Base-by-base conservation (phyloP, 53 echinoderm and acorn worm genomes). In the Crossaster papposus region DNA sequence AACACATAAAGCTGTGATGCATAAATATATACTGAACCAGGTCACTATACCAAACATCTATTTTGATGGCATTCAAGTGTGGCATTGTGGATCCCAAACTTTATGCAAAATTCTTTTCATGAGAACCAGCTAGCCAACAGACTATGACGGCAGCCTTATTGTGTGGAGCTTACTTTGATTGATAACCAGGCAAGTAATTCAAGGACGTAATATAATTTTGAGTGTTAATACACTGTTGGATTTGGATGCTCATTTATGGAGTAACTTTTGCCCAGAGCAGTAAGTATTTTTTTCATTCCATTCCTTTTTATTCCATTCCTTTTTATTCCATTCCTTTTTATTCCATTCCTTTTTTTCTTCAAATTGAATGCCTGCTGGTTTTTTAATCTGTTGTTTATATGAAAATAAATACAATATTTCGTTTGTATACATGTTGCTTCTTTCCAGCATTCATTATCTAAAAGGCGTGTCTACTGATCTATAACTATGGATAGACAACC, bases 31-130 rank as follows among this genome's bases (percentile, higher is more conserved):
- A 58, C 68, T 26, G 17, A 3, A 18, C 24, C 9, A 26, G 68
- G 68, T 68, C 68, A 68, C 4, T 2, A 26, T 28, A 24, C 4
- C 10, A 68, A 26, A 11, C 3, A 26, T 68, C 0, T 28, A 24
- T 28, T 26, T n/a, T 26, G 11, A 15, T 10, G 28, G 22, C 24
- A 26, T n/a, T n/a, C 1, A 28, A 26, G n/a, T 26, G 11, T 68
- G n/a, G 68, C 29, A 68, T 68, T 68, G 28, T 68, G 68, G 28
- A 23, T 33, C 22, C 18, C 51, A 14, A 18, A 18, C 34, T 81
- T 29, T 34, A 81, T 81, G 58, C 81, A 81, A 81, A 81, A 62
- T 55, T 6, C 54, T 78, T 51, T 58, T 81, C 4, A 81, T 54
- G 81, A 20, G 30, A 22, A 34, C 32, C 9, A 44, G 26, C 44